Conservation (phyloP, 2,113 vertebrate genomes). For the Oostethus manadensis region DNA sequence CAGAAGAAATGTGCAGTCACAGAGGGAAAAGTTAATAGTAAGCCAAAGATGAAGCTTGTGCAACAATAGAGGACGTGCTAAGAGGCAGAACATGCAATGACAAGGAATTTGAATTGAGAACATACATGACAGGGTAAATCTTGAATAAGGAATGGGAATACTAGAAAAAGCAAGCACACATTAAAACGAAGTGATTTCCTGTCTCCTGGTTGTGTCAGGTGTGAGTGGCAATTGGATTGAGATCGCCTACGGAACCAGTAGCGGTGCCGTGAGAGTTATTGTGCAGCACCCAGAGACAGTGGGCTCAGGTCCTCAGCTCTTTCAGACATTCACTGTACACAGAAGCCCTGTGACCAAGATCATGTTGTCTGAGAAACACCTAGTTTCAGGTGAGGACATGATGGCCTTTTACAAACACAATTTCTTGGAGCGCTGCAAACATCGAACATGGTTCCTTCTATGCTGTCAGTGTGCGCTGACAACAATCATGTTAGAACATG, state of each 20-base stretch:
- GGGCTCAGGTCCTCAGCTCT: constrained; percentile 85
- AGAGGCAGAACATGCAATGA: no score
- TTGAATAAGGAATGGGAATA: no score
- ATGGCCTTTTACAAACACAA: neutral
- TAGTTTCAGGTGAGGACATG: constrained; percentile 76
- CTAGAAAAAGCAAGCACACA: no score
- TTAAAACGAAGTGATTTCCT: neutral
- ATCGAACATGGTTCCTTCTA: neutral
- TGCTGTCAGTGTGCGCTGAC: constrained; percentile 80
- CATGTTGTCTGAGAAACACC: constrained; percentile 88
- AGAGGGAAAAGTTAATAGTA: no score
- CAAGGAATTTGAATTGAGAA: no score
- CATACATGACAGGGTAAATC: no score
- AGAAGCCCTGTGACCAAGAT: constrained; percentile 89
- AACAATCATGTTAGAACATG: constrained; percentile 89
- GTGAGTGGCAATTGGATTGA: constrained; percentile 94
- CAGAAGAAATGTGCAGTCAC: no score
- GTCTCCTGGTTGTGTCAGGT: constrained; percentile 57
- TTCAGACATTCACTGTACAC: constrained; percentile 91
- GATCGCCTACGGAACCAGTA: constrained; percentile 89
- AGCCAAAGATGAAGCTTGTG: no score
- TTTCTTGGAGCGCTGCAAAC: no score
- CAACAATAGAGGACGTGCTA: no score
- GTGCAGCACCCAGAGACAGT: constrained; percentile 91
- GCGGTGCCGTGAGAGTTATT: constrained; percentile 83